phyloP scores from a whole-genome alignment of 1,140 invertebrate species.

The Drosophila nannoptera region DNA sequence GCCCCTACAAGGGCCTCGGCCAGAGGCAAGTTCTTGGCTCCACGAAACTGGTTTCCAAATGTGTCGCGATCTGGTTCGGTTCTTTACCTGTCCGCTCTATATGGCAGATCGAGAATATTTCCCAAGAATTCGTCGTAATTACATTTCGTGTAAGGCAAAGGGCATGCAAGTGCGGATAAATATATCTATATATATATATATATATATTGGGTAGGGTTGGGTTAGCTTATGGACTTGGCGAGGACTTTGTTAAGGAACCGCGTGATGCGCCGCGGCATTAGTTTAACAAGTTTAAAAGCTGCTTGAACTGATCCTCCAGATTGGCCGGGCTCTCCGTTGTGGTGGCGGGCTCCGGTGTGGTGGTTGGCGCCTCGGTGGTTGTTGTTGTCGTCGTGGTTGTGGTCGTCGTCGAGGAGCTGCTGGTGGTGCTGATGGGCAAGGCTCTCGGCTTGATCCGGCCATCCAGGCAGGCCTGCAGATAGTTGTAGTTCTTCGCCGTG shows the following conservation, averaged over 20 bases:
- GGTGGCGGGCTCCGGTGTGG: constrained; percentile 8
- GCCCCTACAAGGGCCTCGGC: too few species aligned
- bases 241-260: neutral
- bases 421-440: constrained; percentile 36
- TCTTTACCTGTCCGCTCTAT: constrained; percentile 8
- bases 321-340: constrained; percentile 40
- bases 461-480: constrained; percentile 67
- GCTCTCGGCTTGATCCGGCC: constrained; percentile 51
- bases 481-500: constrained; percentile 65
- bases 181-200: too few species aligned
- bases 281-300: constrained; percentile 68
- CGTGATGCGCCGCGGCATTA: constrained; percentile 36
- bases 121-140: neutral
- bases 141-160: too few species aligned
- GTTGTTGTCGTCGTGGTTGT: constrained; percentile 56
- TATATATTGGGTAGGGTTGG: too few species aligned
- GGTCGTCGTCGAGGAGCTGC: constrained; percentile 45
- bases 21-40: constrained; percentile 26
- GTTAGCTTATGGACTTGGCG: constrained; percentile 34
- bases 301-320: constrained; percentile 66
- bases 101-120: neutral
- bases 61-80: neutral
- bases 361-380: constrained; percentile 48
- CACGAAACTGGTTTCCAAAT: constrained; percentile 39
- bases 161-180: too few species aligned